Evolutionary conservation across 2,113 vertebrate species (phyloP).

Genomic region (Girardinichthys multiradiatus): DNA sequence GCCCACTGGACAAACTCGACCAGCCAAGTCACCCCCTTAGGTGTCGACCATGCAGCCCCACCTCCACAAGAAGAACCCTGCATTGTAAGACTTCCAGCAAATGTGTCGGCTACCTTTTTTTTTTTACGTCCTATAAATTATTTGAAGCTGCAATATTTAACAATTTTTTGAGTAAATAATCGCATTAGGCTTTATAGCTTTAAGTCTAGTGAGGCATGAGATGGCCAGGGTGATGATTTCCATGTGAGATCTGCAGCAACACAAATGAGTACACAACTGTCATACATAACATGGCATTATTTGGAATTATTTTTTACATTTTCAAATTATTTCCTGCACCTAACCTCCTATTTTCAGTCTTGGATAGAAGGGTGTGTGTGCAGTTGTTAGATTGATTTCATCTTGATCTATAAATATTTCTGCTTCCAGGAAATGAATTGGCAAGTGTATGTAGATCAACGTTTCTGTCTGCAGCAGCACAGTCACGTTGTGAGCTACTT

Average conservation of each 20-base stretch:
- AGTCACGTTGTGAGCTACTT: conserved; percentile 1
- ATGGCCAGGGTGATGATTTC: background rate
- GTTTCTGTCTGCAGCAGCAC: conserved; percentile 24
- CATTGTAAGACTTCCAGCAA: no score
- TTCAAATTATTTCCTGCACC: background rate
- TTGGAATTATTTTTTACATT: background rate
- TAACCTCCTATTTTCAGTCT: background rate
- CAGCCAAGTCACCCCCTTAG: no score
- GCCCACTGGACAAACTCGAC: no score
- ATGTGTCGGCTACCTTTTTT: no score
- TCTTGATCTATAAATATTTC: conserved; percentile 13
- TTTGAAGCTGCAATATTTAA: no score
- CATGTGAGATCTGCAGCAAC: background rate
- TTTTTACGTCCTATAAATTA: no score
- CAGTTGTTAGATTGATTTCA: background rate
- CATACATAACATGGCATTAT: background rate
- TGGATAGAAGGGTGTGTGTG: background rate
- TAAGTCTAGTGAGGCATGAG: background rate
- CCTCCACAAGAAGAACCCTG: no score
- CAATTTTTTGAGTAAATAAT: no score
- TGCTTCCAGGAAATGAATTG: conserved; percentile 47
- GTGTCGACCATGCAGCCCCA: no score
- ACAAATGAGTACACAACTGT: background rate
- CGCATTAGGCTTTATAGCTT: background rate
- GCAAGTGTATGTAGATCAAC: conserved; percentile 10